Percentiles rank a stretch among this genome's conserved stretches.
Conservation (phyloP, 2,113 vertebrate species). For the Catagonus wagneri region DNA sequence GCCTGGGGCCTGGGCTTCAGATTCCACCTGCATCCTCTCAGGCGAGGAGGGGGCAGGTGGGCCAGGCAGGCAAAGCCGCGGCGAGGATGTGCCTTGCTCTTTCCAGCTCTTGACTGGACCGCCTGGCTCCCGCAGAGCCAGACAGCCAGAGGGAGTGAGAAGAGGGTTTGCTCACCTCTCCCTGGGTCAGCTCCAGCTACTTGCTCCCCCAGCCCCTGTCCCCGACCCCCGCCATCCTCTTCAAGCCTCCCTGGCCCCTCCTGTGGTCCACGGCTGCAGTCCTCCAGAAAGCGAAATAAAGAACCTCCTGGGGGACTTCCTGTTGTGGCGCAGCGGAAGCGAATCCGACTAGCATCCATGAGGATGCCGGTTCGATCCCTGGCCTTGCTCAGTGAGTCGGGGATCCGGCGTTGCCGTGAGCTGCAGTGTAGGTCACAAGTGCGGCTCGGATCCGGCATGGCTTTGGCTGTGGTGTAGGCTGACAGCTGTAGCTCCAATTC, state of each 20-base stretch:
- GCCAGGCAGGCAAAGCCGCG: background rate
- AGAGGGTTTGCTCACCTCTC: background rate
- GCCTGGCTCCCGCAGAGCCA: background rate
- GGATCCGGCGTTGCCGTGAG: too few relatives aligned
- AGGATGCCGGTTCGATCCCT: too few relatives aligned
- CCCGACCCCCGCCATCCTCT: background rate
- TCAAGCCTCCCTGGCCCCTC: background rate
- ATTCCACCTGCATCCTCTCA: constrained; percentile 10
- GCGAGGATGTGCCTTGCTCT: background rate
- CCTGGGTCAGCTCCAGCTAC: background rate
- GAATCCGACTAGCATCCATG: too few relatives aligned
- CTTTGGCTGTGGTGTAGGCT: too few relatives aligned
- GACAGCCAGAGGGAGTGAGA: background rate
- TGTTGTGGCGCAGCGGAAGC: too few relatives aligned
- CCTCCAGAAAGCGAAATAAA: constrained; percentile 45
- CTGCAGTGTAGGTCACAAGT: too few relatives aligned
- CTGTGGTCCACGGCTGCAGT: background rate
- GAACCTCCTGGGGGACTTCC: background rate
- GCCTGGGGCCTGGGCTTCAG: background rate
- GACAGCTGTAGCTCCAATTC: too few relatives aligned
- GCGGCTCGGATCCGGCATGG: too few relatives aligned
- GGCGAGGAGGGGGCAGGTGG: background rate
- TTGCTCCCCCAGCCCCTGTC: background rate
- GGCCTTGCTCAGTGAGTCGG: too few relatives aligned
- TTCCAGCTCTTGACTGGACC: background rate